phyloP scores from a whole-genome alignment of 2,113 vertebrate genomes.

The Tragelaphus strepsiceros region DNA sequence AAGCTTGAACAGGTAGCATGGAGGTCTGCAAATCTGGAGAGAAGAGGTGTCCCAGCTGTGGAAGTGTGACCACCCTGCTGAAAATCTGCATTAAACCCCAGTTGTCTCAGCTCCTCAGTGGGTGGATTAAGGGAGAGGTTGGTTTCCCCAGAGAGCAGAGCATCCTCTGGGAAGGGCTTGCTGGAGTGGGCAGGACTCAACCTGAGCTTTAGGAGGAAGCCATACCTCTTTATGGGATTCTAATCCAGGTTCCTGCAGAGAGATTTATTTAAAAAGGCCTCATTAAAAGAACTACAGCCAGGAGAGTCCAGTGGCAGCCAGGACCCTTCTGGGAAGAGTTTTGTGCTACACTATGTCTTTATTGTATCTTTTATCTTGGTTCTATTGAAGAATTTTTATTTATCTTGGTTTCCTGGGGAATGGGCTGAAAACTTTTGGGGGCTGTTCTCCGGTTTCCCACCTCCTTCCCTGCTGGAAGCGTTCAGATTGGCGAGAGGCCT shows the following conservation, averaged over 20 bases:
- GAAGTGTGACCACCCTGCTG: not conserved
- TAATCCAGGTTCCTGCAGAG: not conserved
- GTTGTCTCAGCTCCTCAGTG: not conserved
- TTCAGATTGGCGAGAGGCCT: not conserved
- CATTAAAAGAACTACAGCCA: not conserved
- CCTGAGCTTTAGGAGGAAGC: not conserved
- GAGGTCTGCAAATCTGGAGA: not conserved
- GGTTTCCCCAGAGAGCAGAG: not conserved
- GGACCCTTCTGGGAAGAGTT: constrained; percentile 15
- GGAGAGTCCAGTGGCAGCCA: not conserved
- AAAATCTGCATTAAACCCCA: not conserved
- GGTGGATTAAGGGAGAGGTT: not conserved
- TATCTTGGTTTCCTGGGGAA: not conserved
- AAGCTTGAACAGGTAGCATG: not conserved
- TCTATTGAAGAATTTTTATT: constrained; percentile 4
- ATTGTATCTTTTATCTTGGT: not conserved
- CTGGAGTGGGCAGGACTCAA: not conserved
- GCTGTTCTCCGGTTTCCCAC: not conserved
- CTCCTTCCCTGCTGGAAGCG: not conserved
- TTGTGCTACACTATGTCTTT: not conserved
- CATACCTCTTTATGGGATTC: not conserved
- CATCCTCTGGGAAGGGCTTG: not conserved
- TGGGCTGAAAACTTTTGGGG: not conserved
- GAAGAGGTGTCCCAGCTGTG: not conserved
- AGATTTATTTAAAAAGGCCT: constrained; percentile 2